Percentiles rank a stretch among this genome's conserved stretches.
These are phyloP conservation scores for Arctocebus calabarensis DNA, from an alignment of 2,797 vertebrate genomes.

Conservation along the genomic window DNA sequence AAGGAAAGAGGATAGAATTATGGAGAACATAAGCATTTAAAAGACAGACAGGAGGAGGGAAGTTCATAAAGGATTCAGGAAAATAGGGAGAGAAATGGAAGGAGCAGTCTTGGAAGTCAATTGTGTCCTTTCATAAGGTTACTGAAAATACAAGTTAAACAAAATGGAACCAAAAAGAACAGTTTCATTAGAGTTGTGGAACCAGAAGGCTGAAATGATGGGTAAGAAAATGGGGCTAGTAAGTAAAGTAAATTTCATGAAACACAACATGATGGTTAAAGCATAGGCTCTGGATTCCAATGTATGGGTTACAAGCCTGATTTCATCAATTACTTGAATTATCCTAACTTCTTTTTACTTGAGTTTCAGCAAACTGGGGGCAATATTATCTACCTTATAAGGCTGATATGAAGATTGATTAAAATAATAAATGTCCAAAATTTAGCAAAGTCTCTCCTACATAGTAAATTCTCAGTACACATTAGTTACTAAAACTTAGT, in stretches of 20 bases:
- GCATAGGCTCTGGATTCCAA: neutral
- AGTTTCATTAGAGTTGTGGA: neutral
- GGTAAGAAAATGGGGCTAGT: neutral
- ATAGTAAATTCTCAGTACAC: neutral
- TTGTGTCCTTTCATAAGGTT: neutral
- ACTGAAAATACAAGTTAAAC: constrained; percentile 30
- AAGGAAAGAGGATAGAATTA: neutral
- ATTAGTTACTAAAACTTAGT: neutral
- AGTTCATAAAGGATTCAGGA: neutral
- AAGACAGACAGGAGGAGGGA: neutral
- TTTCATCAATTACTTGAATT: neutral
- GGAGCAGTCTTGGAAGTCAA: neutral
- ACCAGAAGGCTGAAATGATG: neutral
- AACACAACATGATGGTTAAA: neutral
- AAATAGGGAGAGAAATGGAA: constrained; percentile 34
- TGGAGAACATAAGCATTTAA: neutral
- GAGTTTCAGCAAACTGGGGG: neutral
- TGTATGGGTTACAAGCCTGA: neutral
- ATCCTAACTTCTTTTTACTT: constrained; percentile 17
- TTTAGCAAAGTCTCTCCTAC: neutral
- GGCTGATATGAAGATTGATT: neutral
- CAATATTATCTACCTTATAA: neutral
- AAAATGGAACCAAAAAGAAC: neutral
- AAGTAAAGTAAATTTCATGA: neutral
- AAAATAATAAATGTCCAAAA: neutral